Evolutionary conservation across 64 coral and sea anemone species (phyloP).

Genomic region (Montipora capricornis): DNA sequence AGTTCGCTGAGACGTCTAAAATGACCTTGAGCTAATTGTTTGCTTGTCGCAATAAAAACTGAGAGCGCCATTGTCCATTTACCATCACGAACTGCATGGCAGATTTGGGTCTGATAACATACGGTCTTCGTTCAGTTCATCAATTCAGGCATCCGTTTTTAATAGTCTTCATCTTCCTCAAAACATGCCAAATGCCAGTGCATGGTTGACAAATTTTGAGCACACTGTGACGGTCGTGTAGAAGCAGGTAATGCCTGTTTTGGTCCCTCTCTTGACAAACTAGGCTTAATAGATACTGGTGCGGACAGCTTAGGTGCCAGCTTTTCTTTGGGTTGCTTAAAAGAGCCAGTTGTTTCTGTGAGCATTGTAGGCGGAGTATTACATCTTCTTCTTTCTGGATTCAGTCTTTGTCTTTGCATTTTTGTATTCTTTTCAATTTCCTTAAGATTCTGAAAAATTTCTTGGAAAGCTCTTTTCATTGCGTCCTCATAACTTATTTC

Average conservation of each 20-base stretch:
- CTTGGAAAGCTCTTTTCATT: background rate
- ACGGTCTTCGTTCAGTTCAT: too few species aligned
- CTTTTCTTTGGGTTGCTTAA: background rate
- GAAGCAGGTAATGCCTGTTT: background rate
- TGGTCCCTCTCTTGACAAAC: background rate
- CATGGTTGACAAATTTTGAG: background rate
- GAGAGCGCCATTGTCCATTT: too few species aligned
- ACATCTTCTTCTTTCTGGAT: background rate
- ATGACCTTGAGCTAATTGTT: too few species aligned
- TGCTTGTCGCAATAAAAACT: too few species aligned
- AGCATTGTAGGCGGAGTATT: background rate
- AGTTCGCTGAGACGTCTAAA: too few species aligned
- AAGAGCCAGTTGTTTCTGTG: background rate
- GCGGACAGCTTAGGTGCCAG: background rate
- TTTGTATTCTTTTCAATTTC: slow-evolving; percentile 10
- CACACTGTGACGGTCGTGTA: too few species aligned
- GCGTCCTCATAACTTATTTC: background rate
- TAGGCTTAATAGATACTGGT: background rate
- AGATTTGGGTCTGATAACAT: too few species aligned
- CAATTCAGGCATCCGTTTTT: too few species aligned
- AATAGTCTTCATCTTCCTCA: background rate
- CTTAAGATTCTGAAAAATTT: slow-evolving; percentile 42
- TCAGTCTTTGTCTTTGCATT: background rate
- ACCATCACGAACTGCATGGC: too few species aligned
- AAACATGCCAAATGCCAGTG: background rate